Conservation (phyloP, 2,888 invertebrate genomes). For the Eupithecia subfuscata region DNA sequence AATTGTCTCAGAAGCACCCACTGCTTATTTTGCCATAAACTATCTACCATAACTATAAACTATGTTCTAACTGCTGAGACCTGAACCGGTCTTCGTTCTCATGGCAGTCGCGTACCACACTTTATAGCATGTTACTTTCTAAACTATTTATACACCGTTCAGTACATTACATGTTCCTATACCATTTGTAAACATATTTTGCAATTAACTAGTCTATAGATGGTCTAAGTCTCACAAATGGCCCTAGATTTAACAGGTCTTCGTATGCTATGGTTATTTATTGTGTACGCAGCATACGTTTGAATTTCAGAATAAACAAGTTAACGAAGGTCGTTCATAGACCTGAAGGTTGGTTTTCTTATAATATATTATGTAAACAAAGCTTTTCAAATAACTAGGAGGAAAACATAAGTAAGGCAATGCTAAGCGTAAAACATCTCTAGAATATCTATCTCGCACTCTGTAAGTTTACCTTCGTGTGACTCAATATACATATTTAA, state of each 20-base stretch:
- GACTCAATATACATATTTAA: slow-evolving; percentile 1
- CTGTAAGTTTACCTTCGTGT: slow-evolving; percentile 11
- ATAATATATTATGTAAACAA: neutral
- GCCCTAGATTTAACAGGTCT: neutral
- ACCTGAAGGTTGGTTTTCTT: neutral
- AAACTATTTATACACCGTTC: slow-evolving; percentile 39
- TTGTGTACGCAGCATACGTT: neutral
- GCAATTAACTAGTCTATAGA: neutral
- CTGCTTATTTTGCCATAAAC: neutral
- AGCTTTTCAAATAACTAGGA: neutral
- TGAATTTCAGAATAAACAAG: neutral
- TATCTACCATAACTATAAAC: neutral
- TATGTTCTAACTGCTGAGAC: slow-evolving; percentile 13
- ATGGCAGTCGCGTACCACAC: slow-evolving; percentile 29
- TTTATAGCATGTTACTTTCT: slow-evolving; percentile 40
- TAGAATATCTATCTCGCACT: neutral
- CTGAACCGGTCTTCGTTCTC: slow-evolving; percentile 29
- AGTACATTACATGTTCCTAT: slow-evolving; percentile 12
- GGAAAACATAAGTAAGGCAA: neutral
- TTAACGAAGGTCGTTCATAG: neutral
- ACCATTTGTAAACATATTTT: slow-evolving; percentile 9
- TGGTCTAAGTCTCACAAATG: neutral
- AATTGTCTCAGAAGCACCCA: neutral
- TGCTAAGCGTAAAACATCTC: neutral
- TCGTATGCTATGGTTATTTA: neutral